These are phyloP conservation scores for Piaya cayana DNA, from an alignment of 2,113 vertebrate genomes.

Conservation along the genomic window DNA sequence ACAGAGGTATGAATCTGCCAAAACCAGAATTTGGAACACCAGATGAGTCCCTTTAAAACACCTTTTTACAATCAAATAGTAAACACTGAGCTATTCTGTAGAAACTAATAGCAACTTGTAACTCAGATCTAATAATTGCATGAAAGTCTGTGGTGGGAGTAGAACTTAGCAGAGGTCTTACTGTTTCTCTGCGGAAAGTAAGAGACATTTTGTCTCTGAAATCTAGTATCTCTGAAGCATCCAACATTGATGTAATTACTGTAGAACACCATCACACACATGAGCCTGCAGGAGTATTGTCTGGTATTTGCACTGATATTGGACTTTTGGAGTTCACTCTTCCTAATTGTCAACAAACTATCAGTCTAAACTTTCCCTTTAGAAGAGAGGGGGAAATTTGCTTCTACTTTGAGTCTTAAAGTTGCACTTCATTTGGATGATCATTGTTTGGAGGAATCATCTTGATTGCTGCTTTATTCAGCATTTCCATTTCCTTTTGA, in stretches of 20 bases:
- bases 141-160: not conserved
- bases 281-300: not conserved
- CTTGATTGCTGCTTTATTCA: not conserved
- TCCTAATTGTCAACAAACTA: not conserved
- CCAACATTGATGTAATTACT: not conserved
- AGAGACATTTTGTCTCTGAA: not conserved
- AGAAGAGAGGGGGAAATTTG: not conserved
- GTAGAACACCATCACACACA: rapidly evolving
- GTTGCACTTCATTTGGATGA: not conserved
- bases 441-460: not conserved
- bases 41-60: not conserved
- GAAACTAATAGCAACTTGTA: not conserved
- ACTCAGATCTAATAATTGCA: not conserved
- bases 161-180: not conserved
- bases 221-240: not conserved
- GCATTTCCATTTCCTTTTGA: not conserved
- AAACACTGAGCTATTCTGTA: not conserved
- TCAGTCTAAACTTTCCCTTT: not conserved
- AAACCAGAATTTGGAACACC: not conserved
- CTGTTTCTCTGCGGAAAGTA: not conserved
- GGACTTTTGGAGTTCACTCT: not conserved
- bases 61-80: rapidly evolving
- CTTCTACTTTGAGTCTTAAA: not conserved
- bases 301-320: not conserved
- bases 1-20: conserved; percentile 82